A percentile compares a stretch with the other conserved stretches of the same genome.
Conservation (phyloP, 2,888 invertebrate genomes). For the Cheilosia vulpina region DNA sequence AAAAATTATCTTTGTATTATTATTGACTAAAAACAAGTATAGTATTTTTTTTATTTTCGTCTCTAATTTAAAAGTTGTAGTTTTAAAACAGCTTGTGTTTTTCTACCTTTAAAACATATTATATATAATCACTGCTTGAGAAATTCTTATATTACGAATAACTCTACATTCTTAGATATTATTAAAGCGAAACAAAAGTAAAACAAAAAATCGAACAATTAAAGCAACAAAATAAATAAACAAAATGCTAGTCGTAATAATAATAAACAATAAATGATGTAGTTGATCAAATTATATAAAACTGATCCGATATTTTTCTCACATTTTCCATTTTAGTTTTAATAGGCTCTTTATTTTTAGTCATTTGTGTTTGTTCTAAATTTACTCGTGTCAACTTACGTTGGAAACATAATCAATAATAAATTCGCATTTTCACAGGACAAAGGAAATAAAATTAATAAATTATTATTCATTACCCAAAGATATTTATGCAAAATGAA, state of each 20-base stretch:
- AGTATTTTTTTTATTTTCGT: conserved; percentile 31
- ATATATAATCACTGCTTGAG: conserved; percentile 63
- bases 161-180: conserved; percentile 49
- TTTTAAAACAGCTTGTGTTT: conserved; percentile 45
- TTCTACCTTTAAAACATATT: conserved; percentile 41
- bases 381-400: conserved; percentile 22
- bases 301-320: conserved; percentile 59
- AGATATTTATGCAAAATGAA: conserved; percentile 75
- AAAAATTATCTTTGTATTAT: conserved; percentile 34
- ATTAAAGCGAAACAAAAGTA: conserved; percentile 12
- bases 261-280: conserved; percentile 48
- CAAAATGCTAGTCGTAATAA: conserved; percentile 74
- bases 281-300: conserved; percentile 59
- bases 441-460: conserved; percentile 43
- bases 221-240: conserved; percentile 53
- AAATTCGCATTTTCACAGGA: conserved; percentile 55
- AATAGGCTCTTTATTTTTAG: conserved; percentile 6
- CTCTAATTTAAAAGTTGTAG: conserved; percentile 34
- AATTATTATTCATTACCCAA: conserved; percentile 73
- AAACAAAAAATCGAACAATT: conserved; percentile 42
- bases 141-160: conserved; percentile 68
- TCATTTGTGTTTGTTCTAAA: conserved; percentile 25
- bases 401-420: conserved; percentile 52
- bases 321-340: conserved; percentile 43
- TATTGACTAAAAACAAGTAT: conserved; percentile 23